Base-by-base conservation (phyloP, 1,140 invertebrate genomes). In the Maconellicoccus hirsutus region DNA sequence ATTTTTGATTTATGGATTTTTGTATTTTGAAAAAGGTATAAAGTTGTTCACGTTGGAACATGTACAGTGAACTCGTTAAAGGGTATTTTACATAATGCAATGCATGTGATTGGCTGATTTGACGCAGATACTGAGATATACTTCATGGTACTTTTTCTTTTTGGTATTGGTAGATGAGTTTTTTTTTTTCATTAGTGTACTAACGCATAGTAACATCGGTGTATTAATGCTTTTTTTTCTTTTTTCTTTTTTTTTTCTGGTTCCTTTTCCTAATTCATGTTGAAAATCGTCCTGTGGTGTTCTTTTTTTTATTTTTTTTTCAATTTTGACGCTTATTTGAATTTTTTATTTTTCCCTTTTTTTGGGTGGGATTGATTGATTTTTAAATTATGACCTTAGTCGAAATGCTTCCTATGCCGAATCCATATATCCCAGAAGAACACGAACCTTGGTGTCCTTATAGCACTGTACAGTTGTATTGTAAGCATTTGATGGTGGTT, bases 361-460 rank as follows among this genome's bases (percentile, higher is more conserved):
- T 72, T 39, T 74, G 59, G 42, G 19, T 33, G n/a, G n/a, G n/a
- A n/a, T n/a, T n/a, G 6, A 14, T 52, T 52, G 6, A 8, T 52
- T 52, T 19, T 52, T 52, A 8, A 14, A 52, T 52, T 52, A 16
- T 52, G 33, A 38, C 14, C 6, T 52, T 19, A 77, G 75, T 78
- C 59, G 76, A 76, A 74, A 75, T 84, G 79, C 80, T 83, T 84
- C 88, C 89, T 78, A 84, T 90, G 83, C 88, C 89, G 80, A 86
- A 90, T 81, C 88, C 89, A 80, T 85, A 87, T 81, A 88, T 89
- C 82, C 89, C 89, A 78, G 88, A 90, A 83, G 87, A 91, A 85
- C 89, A 91, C 84, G 89, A 91, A 82, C 87, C 87, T 82, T 90
- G 88, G 86, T 91, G 90, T 84, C 89, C 89, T 78, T 77, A 79